phyloP scores from a whole-genome alignment of 2,113 vertebrate genomes.

The Tachysurus vachellii region DNA sequence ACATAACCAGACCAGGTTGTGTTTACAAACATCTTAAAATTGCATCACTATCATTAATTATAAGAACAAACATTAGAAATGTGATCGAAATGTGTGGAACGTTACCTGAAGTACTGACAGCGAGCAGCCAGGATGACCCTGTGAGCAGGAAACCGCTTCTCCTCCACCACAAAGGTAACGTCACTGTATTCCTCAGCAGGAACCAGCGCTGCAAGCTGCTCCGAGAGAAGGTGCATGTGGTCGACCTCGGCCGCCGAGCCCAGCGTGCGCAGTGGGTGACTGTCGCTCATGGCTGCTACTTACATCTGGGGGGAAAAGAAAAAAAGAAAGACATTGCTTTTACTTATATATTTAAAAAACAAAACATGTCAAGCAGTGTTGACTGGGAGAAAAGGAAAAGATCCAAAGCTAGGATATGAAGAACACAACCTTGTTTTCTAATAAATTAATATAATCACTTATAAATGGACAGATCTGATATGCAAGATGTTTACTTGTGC shows the following conservation, averaged over 20 bases:
- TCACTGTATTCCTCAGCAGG: constrained; percentile 94
- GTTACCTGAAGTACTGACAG: constrained; percentile 95
- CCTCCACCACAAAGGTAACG: constrained; percentile 96
- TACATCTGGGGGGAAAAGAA: constrained; percentile 62
- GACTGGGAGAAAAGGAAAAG: not conserved
- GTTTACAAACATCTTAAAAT: not conserved
- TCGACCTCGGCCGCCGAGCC: constrained; percentile 94
- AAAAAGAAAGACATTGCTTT: not conserved
- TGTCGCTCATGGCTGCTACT: constrained; percentile 89
- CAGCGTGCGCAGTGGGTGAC: constrained; percentile 88
- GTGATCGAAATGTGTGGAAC: not conserved
- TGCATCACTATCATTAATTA: not conserved
- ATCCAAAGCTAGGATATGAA: not conserved
- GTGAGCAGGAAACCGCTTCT: constrained; percentile 92
- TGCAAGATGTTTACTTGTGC: not conserved
- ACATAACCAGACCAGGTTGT: not conserved
- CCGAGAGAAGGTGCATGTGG: constrained; percentile 95
- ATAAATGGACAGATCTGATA: not conserved
- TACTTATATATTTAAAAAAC: not conserved
- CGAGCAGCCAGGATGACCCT: constrained; percentile 94
- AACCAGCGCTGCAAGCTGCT: constrained; percentile 93
- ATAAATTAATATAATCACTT: not conserved
- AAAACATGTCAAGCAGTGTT: too few relatives aligned
- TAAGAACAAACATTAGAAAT: not conserved
- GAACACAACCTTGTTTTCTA: not conserved